Evolutionary conservation across 2,888 invertebrate genomes (phyloP).

Genomic region (Cactoblastis cactorum): DNA sequence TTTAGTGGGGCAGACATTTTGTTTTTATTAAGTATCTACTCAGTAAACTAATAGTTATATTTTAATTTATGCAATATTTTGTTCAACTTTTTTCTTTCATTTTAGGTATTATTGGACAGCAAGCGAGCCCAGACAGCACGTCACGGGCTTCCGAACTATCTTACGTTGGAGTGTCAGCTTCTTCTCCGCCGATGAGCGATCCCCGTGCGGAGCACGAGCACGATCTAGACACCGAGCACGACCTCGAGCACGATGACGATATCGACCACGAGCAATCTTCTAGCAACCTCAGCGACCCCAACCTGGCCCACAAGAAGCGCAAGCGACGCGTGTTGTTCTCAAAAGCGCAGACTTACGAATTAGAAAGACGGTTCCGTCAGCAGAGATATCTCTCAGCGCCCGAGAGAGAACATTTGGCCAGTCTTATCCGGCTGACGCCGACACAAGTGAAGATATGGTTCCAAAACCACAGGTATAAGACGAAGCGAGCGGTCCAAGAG

Average conservation of each 20-base stretch:
- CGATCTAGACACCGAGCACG: conserved; percentile 63
- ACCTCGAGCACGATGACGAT: conserved; percentile 81
- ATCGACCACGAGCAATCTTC: conserved; percentile 66
- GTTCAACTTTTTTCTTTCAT: conserved; percentile 32
- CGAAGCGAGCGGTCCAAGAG: conserved; percentile 98
- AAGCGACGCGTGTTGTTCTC: conserved; percentile 98
- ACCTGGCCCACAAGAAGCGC: conserved; percentile 88
- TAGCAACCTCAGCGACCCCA: conserved; percentile 59
- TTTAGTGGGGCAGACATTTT: neutral
- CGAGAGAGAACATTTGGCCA: conserved; percentile 97
- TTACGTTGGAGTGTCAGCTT: conserved; percentile 66
- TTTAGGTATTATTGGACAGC: conserved; percentile 80
- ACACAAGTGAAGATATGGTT: conserved; percentile 99
- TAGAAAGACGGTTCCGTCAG: conserved; percentile 96
- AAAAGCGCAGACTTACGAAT: conserved; percentile 97
- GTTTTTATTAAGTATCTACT: too few species aligned
- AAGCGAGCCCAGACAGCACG: conserved; percentile 91
- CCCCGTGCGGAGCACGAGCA: conserved; percentile 51
- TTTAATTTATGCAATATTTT: neutral
- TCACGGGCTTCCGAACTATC: conserved; percentile 90
- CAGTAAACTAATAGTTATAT: neutral
- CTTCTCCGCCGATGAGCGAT: conserved; percentile 57
- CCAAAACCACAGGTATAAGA: conserved; percentile 99
- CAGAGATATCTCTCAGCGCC: conserved; percentile 98
- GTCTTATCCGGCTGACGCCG: conserved; percentile 95